Evolutionary conservation across 1,140 invertebrate species (phyloP), one percentile per base, ranked within the genome.

Genomic region (Polypedilum vanderplanki): DNA sequence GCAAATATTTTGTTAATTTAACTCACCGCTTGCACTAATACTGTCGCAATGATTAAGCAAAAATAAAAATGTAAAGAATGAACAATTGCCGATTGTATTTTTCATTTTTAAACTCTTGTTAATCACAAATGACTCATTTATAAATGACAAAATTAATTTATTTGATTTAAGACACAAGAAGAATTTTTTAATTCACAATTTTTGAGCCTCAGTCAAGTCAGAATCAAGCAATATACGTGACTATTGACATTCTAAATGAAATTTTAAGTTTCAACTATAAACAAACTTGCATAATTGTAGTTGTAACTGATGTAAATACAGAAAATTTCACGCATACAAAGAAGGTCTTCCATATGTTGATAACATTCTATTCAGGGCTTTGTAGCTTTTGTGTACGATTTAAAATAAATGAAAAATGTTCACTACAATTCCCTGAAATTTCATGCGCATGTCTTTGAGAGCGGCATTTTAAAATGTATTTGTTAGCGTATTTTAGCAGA

Each of bases 401-500:
- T 9, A 0, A 8, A 7, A 8, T 70, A 18, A 20, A 22, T 20
- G 1, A 70, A 8, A 18, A 10, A n/a, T 70, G 5, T 70, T 20
- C 10, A 20, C 20, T 70, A 7, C 17, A 7, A 4, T 9, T n/a
- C 65, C 20, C 65, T 70, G 65, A 3, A 10, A 18, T 70, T 7
- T 70, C n/a, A 7, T 70, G 65, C 65, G 65, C 65, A 70, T 70
- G 65, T 22, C 20, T 70, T 15, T 57, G 65, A n/a, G 46, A n/a
- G n/a, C n/a, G 46, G 46, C 3, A 33, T 33, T 15, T 57, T 4
- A 1, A 57, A 57, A 12, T 57, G 46, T 57, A 57, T 57, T 12
- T n/a, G 46, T 57, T 1, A 33, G 5, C 5, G 24, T 33, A 33
- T 33, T 33, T 33, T 33, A 33, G 24, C 24, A 12, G 10, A 57